Base-by-base conservation (phyloP, 1,140 invertebrate genomes). In the Pygmarrhopalites habei region DNA sequence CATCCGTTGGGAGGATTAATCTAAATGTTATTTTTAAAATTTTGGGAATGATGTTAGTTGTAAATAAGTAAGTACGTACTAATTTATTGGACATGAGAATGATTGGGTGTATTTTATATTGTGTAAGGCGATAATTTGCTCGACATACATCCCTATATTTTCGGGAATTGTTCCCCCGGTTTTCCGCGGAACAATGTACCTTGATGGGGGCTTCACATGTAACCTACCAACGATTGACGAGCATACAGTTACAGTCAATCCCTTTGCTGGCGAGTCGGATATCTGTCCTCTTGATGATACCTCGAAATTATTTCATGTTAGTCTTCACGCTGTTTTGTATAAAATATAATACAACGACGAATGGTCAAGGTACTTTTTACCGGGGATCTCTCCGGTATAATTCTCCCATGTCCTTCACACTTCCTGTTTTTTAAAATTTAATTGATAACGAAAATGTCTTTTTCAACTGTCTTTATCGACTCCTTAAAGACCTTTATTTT, bases 201-300 rank as follows among this genome's bases (percentile, higher is more conserved):
- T 98, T 82, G 96, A 99, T 76, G 96, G 96, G 29, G 94, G 94
- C 26, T 65, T 96, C 72, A 95, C 90, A 60, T 89, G 98, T 71
- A 99, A 99, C 80, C 79, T 98, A 68, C 94, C 95, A 1, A 86
- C 89, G 1, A 75, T 97, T 15, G 92, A 99, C 76, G 87, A 92
- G 73, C 87, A 95, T 73, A 99, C 96, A 0, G 88, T 99, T 60
- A 98, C 95, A 0, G 90, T 99, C 25, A 94, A 90, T 73, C 96
- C 96, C 0, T 99, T 99, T 77, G 92, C 92, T 72, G 96, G 96
- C 0, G 95, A 98, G 76, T 92, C 87, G 73, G 95, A 99, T 75
- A 99, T 99, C 69, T 99, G 96, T 78, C 96, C 96, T 0, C 81
- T 86, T 56, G 95, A 98, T 76, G 79, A 85, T 59, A 64, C 63